A percentile compares a stretch with the other conserved stretches of the same genome.
phyloP scores from a whole-genome alignment of 2,888 invertebrate genomes.

The Aphidoletes aphidimyza region DNA sequence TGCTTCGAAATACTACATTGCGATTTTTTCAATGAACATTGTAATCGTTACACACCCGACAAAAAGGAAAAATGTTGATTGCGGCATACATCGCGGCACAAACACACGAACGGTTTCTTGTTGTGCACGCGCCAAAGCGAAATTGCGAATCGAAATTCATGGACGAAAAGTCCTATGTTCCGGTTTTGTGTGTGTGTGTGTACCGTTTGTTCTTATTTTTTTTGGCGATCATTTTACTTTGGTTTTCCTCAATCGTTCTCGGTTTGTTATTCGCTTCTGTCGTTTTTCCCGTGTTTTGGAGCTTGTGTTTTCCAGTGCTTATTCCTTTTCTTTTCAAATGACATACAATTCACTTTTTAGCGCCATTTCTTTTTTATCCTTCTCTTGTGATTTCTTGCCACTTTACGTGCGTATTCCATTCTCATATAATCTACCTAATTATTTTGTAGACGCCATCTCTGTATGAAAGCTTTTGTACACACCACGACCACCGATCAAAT shows the following conservation, averaged over 20 bases:
- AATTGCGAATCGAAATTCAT: neutral
- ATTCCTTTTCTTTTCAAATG: neutral
- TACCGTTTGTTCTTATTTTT: constrained; percentile 20
- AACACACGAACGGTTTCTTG: neutral
- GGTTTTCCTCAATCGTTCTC: neutral
- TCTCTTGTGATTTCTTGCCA: neutral
- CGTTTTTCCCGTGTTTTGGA: neutral
- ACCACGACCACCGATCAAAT: too few relatives aligned
- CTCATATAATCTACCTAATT: too few relatives aligned
- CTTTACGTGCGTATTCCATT: too few relatives aligned
- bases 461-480: too few relatives aligned
- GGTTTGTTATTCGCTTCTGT: neutral
- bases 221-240: neutral
- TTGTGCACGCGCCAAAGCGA: neutral
- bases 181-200: too few relatives aligned
- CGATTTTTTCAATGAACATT: too few relatives aligned
- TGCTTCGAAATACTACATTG: neutral
- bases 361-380: neutral
- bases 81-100: neutral
- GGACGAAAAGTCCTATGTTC: neutral
- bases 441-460: too few relatives aligned
- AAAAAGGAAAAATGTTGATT: neutral
- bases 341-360: constrained; percentile 5
- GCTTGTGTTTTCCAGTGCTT: neutral
- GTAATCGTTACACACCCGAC: neutral